Conservation (phyloP, 2,113 vertebrate species). For the Bos taurus region ARS-UCD2.0 NC_037357.1:112159501-112160000, state of each 20-base stretch:
- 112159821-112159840: background rate
- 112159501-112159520: background rate
- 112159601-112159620: background rate
- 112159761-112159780: background rate
- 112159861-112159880: background rate
- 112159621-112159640: background rate
- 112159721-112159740: background rate
- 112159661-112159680: background rate
- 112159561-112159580: background rate
- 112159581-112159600: background rate
- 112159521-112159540: background rate
- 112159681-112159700: conserved; percentile 4
- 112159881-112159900: background rate
- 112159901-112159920: background rate
- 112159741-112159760: background rate
- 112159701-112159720: background rate
- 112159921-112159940: background rate
- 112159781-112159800: background rate
- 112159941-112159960: background rate
- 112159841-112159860: background rate
- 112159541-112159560: background rate
- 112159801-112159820: background rate
- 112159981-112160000: background rate
- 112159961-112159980: background rate
- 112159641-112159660: background rate